Evolutionary conservation across 2,797 vertebrate species (phyloP).

Genomic region (Clarias platycephalus): DNA sequence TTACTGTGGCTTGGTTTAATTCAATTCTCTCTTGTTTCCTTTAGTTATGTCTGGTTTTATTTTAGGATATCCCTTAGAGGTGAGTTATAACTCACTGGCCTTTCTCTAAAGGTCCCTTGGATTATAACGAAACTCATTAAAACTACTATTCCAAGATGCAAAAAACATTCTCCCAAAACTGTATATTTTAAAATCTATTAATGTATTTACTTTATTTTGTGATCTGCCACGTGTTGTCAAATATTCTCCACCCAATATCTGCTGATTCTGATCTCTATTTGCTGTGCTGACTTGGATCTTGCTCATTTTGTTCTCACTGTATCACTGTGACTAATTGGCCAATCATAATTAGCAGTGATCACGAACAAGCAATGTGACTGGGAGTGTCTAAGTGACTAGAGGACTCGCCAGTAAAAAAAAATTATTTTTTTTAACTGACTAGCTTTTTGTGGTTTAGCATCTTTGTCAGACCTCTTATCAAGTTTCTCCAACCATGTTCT

Average conservation of each 20-base stretch:
- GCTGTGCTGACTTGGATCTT: conserved; percentile 11
- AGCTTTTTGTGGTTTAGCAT: conserved; percentile 40
- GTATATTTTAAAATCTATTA: background rate
- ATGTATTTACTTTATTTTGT: background rate
- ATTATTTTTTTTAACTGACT: conserved; percentile 24
- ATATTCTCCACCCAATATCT: conserved; percentile 1
- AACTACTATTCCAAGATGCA: conserved; percentile 69
- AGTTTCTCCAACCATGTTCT: background rate
- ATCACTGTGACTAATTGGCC: conserved; percentile 68
- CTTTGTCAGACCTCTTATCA: background rate
- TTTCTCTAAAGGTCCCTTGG: conserved; percentile 83
- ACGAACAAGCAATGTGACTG: conserved; percentile 46
- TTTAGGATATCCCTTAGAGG: conserved; percentile 56
- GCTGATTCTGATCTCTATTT: conserved; percentile 8
- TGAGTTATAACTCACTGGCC: conserved; percentile 74
- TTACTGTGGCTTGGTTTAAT: background rate
- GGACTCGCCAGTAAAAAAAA: conserved; percentile 3
- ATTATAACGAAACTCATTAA: conserved; percentile 78
- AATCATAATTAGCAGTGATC: conserved; percentile 64
- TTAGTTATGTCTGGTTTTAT: background rate
- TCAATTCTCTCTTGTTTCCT: background rate
- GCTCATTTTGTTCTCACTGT: conserved; percentile 59
- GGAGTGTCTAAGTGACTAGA: conserved; percentile 10
- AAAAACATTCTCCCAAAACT: conserved; percentile 12
- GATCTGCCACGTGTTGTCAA: background rate